Evolutionary conservation across 1,140 invertebrate genomes (phyloP).

Genomic region (Macrocentrus cingulum): DNA sequence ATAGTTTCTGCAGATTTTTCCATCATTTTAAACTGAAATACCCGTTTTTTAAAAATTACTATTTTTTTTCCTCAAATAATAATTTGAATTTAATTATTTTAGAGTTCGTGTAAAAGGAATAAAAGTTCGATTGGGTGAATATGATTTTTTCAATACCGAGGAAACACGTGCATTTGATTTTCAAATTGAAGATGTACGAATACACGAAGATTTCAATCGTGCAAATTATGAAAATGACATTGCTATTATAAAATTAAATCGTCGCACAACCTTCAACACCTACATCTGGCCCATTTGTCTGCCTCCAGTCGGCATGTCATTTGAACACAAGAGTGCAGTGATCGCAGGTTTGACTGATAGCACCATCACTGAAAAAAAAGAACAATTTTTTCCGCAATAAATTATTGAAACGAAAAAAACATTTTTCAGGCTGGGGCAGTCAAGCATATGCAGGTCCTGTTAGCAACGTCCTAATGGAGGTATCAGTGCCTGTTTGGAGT

Average conservation of each 20-base stretch:
- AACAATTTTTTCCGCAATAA: too few species aligned
- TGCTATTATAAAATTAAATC: conserved; percentile 73
- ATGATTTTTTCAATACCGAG: conserved; percentile 68
- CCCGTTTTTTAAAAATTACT: too few species aligned
- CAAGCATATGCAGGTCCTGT: conserved; percentile 68
- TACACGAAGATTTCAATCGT: conserved; percentile 67
- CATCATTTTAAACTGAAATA: not conserved
- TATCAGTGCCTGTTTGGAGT: conserved; percentile 78
- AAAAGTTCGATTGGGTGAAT: conserved; percentile 76
- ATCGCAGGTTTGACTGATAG: conserved; percentile 64
- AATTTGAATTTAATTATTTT: conserved; percentile 27
- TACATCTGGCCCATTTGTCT: conserved; percentile 86
- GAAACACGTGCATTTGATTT: conserved; percentile 70
- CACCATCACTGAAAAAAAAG: conserved; percentile 22
- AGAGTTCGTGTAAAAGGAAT: conserved; percentile 67
- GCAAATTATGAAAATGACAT: conserved; percentile 77
- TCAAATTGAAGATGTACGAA: conserved; percentile 63
- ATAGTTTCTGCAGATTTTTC: not conserved
- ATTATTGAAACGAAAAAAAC: too few species aligned
- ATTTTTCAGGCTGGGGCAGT: conserved; percentile 74
- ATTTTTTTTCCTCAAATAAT: too few species aligned
- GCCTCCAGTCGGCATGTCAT: conserved; percentile 65
- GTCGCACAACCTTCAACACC: conserved; percentile 69
- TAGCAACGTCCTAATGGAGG: conserved; percentile 74
- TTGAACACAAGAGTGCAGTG: conserved; percentile 67